A percentile compares a stretch with the other conserved stretches of the same genome.
Evolutionary conservation across 2,888 invertebrate genomes (phyloP).

Genomic region (Phortica okadai): DNA sequence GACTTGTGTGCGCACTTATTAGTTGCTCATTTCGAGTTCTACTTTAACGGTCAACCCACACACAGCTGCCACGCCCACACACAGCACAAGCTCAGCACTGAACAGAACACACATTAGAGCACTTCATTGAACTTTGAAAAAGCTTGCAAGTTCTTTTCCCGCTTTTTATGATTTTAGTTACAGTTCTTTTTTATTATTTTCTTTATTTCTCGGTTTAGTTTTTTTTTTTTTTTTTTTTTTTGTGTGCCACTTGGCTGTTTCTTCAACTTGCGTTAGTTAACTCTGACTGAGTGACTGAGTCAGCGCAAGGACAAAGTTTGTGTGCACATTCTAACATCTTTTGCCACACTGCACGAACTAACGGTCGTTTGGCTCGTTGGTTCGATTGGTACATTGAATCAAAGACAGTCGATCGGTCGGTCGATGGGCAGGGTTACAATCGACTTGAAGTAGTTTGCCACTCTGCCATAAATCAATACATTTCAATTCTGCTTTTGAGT

Average conservation of each 20-base stretch:
- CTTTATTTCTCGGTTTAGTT: neutral
- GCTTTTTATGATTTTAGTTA: conserved; percentile 5
- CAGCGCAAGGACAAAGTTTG: conserved; percentile 27
- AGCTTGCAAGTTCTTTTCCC: conserved; percentile 36
- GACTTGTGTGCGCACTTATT: conserved; percentile 51
- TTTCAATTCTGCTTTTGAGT: conserved; percentile 53
- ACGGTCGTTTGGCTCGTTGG: too few relatives aligned
- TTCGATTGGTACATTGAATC: too few relatives aligned
- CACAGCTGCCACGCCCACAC: conserved; percentile 17
- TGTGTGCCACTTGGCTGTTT: conserved; percentile 3
- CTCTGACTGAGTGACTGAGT: conserved; percentile 2
- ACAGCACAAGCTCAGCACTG: conserved; percentile 14
- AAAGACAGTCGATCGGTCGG: too few relatives aligned
- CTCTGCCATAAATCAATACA: conserved; percentile 64
- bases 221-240: conserved; percentile 29
- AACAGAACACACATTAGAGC: conserved; percentile 39
- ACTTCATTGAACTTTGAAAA: conserved; percentile 63
- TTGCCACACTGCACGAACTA: conserved; percentile 8
- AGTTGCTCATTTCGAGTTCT: conserved; percentile 51
- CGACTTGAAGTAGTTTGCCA: conserved; percentile 27
- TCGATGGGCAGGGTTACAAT: neutral
- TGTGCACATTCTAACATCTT: neutral
- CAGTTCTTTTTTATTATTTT: conserved; percentile 15
- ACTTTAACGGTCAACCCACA: neutral
- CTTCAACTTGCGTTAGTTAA: conserved; percentile 18